A percentile compares a stretch with the other conserved stretches of the same genome.
Evolutionary conservation across 2,888 invertebrate species (phyloP).

Genomic region (Zygogramma bicolorata): DNA sequence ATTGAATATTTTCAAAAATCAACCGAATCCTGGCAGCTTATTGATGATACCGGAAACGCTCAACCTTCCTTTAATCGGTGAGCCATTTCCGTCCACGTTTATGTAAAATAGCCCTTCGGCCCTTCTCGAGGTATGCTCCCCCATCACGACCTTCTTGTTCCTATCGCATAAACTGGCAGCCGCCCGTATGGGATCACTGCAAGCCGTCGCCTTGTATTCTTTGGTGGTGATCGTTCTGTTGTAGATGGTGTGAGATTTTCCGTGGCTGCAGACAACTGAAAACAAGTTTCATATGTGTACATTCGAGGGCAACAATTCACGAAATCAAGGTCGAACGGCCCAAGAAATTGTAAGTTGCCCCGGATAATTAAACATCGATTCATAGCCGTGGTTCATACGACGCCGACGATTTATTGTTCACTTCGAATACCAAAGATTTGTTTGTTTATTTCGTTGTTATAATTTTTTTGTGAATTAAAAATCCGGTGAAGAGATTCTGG

Average conservation of each 20-base stretch:
- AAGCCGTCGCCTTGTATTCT: slow-evolving; percentile 43
- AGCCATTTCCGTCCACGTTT: slow-evolving; percentile 9
- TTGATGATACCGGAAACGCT: neutral
- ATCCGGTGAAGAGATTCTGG: too few relatives aligned
- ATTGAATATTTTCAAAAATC: neutral
- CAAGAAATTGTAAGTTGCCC: too few relatives aligned
- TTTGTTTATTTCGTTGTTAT: too few relatives aligned
- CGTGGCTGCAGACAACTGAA: slow-evolving; percentile 52
- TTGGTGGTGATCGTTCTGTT: slow-evolving; percentile 42
- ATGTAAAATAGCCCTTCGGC: slow-evolving; percentile 40
- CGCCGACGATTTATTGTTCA: too few relatives aligned
- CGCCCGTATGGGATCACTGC: slow-evolving; percentile 40
- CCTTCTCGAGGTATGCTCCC: slow-evolving; percentile 43
- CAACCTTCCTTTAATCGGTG: neutral
- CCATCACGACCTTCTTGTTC: slow-evolving; percentile 45
- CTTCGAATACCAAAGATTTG: too few relatives aligned
- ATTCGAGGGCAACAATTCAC: neutral
- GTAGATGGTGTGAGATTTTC: slow-evolving; percentile 45
- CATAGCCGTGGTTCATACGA: too few relatives aligned
- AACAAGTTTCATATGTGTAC: neutral
- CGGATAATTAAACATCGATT: too few relatives aligned
- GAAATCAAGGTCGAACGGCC: too few relatives aligned
- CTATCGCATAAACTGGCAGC: slow-evolving; percentile 41
- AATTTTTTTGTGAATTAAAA: too few relatives aligned
- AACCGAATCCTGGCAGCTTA: neutral